Conservation (phyloP, 2,113 vertebrate genomes). For the Lontra canadensis region DNA sequence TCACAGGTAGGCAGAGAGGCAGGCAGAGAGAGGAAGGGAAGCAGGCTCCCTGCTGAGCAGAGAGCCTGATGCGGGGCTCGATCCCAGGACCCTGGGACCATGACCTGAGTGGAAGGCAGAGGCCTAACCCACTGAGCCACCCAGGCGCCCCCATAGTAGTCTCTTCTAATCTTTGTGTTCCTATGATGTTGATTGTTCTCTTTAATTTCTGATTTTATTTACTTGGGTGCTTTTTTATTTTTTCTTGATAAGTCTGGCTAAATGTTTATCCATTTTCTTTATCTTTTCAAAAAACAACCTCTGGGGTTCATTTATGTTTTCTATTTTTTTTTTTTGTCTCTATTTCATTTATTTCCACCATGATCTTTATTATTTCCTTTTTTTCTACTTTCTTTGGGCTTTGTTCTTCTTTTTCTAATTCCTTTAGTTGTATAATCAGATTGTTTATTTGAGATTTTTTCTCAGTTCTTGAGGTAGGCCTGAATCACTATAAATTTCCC, state of each 20-base stretch:
- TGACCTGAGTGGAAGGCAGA: too few relatives aligned
- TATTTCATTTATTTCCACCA: background rate
- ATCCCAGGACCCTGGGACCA: too few relatives aligned
- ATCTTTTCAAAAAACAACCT: background rate
- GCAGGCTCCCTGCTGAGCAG: too few relatives aligned
- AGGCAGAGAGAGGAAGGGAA: too few relatives aligned
- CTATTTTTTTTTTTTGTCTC: background rate
- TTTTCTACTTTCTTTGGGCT: background rate
- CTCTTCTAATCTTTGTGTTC: background rate
- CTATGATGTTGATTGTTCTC: background rate
- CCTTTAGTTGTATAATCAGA: background rate
- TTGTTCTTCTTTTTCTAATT: background rate
- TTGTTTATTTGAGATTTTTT: background rate
- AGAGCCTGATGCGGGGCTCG: too few relatives aligned
- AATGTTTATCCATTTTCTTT: background rate
- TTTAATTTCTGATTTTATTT: background rate
- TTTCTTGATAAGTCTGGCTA: background rate
- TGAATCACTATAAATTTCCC: background rate
- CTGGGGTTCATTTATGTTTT: background rate
- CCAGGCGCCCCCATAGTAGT: too few relatives aligned
- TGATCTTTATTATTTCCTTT: background rate
- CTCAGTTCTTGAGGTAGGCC: background rate
- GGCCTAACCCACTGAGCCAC: too few relatives aligned
- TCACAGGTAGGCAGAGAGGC: too few relatives aligned
- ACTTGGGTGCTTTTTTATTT: background rate